Base-by-base conservation (phyloP, 2,797 vertebrate species). In the Bryconaethiops microstoma region DNA sequence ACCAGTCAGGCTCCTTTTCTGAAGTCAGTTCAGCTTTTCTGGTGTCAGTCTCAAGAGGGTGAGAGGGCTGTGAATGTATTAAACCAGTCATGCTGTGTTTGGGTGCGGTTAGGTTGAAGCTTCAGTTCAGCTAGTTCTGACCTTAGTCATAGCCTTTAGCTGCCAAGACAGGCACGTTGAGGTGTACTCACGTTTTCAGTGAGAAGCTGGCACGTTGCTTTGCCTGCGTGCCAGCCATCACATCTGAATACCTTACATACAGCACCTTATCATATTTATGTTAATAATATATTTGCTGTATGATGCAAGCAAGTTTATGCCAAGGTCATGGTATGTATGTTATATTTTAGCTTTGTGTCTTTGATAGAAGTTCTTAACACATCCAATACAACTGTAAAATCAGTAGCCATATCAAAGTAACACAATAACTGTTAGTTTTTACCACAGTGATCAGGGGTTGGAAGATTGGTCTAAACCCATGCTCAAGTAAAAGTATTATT, bases 101-200 rank as follows among this genome's bases (percentile, higher is more conserved):
- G 86, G 87, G 87, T 80, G 87, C 29, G 86, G 86, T 81, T 63
- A 19, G 42, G 29, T 62, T 75, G n/a, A 9, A 71, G 67, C 71
- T 78, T 62, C 60, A 76, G 74, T 73, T 76, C 52, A 85, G 80
- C 81, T 85, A 62, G 62, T 86, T 86, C 60, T 21, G 25, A 55
- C 72, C 82, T 87, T 88, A 89, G 80, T 88, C 88, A 88, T 54
- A 70, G 42, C 70, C 70, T 63, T 21, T 25, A 2, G 25, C 62
- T 87, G 82, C 77, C 83, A 85, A 68, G n/a, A 79, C 64, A 80
- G 19, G 62, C 74, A 87, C 55, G 82, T 80, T 75, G 45, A 63
- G 16, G 50, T 68, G 39, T 69, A 60, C 40, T 78, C 76, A 69
- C 70, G 75, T 77, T 82, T 70, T 79, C 70, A 52, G 50, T 29